Conservation (phyloP, 2,113 vertebrate species). For the Ciconia stormi region DNA sequence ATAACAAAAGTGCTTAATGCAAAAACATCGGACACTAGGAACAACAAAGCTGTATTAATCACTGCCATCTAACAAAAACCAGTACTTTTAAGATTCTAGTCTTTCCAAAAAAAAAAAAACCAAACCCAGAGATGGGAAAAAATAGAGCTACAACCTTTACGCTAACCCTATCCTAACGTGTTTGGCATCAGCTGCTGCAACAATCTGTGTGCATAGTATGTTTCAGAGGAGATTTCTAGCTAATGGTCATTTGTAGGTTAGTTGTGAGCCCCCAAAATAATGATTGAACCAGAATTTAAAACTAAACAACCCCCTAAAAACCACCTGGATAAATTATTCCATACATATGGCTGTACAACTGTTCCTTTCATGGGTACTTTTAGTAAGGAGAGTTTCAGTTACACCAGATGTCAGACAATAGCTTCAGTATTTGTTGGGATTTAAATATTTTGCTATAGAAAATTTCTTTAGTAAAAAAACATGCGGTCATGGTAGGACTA, state of each 20-base stretch:
- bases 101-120: background rate
- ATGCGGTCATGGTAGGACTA: rapidly evolving
- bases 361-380: background rate
- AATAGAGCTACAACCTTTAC: background rate
- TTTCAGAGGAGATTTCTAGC: background rate
- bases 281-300: background rate
- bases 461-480: background rate
- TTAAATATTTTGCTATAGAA: background rate
- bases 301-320: background rate
- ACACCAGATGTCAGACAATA: background rate
- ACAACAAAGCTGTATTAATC: background rate
- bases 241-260: no score
- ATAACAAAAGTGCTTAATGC: background rate
- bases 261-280: background rate
- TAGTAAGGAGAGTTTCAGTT: background rate
- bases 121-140: background rate
- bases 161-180: background rate
- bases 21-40: no score
- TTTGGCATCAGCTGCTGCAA: background rate
- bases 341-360: background rate
- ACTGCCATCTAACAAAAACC: background rate
- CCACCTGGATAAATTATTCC: background rate
- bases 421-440: background rate
- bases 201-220: background rate
- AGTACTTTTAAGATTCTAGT: background rate